Conservation (phyloP, 2,797 vertebrate species). For the Alectoris magna region DNA sequence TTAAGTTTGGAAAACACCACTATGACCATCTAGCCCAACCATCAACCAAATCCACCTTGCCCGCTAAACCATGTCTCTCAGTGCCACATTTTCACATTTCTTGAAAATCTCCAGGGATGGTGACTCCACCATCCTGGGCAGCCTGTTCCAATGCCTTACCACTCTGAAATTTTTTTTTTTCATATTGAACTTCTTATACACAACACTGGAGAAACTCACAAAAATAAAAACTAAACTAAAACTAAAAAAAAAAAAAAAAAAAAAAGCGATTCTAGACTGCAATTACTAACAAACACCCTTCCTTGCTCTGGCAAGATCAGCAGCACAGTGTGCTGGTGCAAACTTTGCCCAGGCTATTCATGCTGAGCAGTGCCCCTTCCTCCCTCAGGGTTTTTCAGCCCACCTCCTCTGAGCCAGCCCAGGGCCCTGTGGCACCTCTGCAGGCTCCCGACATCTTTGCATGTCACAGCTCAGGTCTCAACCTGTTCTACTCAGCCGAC, state of each 20-base stretch:
- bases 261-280: neutral
- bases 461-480: neutral
- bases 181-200: neutral
- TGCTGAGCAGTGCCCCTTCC: neutral
- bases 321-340: neutral
- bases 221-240: neutral
- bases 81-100: too few species aligned
- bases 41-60: too few species aligned
- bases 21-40: too few species aligned
- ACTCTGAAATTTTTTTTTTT: too few species aligned
- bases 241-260: neutral
- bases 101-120: too few species aligned
- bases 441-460: rapidly evolving
- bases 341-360: rapidly evolving
- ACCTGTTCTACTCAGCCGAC: rapidly evolving
- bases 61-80: too few species aligned
- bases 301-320: neutral
- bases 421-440: neutral
- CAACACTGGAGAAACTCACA: neutral
- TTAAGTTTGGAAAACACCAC: too few species aligned
- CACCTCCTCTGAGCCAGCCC: rapidly evolving
- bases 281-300: neutral
- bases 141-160: too few species aligned
- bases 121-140: too few species aligned
- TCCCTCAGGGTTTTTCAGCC: neutral